Evolutionary conservation across 2,888 invertebrate species (phyloP), one percentile per base, ranked within the genome.

Genomic region (Brachyopa scutellaris): DNA sequence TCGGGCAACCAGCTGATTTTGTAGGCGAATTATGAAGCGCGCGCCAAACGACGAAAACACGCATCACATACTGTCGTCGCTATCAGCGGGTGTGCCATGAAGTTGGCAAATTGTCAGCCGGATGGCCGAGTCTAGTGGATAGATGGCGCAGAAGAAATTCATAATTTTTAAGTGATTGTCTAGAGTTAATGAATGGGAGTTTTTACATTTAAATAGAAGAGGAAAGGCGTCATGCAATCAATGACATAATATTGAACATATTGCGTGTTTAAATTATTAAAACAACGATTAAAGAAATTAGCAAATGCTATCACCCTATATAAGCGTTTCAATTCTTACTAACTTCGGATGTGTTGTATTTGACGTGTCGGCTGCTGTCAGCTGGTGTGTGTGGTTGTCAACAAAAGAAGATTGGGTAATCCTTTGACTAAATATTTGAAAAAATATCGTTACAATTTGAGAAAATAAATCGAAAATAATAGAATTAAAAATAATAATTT

Each of bases 11-110:
- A 82, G 82, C 82, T 82, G 82, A 82, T 82, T 80, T 82, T 82
- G 70, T 82, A 77, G 70, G 77, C 64, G 76, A 77, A 82, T 77
- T 61, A 72, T 66, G 77, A 77, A 64, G 77, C 82, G 82, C 82
- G 70, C 82, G 82, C 82, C 82, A 82, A 82, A 82, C 82, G 82
- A 82, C 61, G 77, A 82, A 82, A 82, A 82, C 82, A 82, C 77
- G 82, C 82, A 82, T 77, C 77, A 82, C 64, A 69, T 66, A 77
- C 51, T 64, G 61, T 29, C 53, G 70, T 66, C 70, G 77, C 69
- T 70, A 72, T 61, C 33, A 72, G 53, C 66, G 70, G 59, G 66
- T 77, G 47, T 53, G 66, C 40, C 29, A 33, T 70, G 70, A 77
- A 77, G 82, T 64, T 82, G 49, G 70, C 59, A 42, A 36, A 29